Conservation (phyloP, 2,888 invertebrate genomes). For the Pandemis corylana region DNA sequence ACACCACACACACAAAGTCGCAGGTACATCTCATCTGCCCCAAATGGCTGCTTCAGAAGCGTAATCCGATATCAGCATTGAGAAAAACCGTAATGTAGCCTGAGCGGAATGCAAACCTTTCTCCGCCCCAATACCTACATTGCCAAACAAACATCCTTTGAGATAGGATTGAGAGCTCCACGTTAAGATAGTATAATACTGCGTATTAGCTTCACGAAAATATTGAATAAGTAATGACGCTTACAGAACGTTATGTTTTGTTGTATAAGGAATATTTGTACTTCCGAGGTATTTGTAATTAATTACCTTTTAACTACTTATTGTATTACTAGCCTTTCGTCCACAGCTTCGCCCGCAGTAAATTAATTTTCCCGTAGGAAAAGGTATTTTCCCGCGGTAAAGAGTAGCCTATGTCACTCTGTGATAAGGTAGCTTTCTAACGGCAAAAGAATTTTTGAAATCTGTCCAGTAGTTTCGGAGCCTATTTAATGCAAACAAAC, state of each 20-base stretch:
- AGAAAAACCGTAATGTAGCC: slow-evolving; percentile 1
- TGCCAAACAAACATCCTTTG: slow-evolving; percentile 7
- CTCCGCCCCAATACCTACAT: not conserved
- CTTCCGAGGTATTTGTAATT: too few species aligned
- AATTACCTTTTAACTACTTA: too few species aligned
- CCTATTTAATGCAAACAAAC: too few species aligned
- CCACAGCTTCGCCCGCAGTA: too few species aligned
- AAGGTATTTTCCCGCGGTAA: too few species aligned
- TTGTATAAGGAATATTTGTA: not conserved
- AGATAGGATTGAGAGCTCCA: not conserved
- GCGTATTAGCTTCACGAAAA: not conserved
- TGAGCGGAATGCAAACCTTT: slow-evolving; percentile 7
- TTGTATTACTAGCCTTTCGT: too few species aligned
- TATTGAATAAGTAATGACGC: not conserved
- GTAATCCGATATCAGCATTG: slow-evolving; percentile 6
- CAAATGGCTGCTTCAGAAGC: slow-evolving; percentile 1
- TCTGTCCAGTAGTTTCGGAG: too few species aligned
- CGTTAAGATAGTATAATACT: not conserved
- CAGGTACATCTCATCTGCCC: not conserved
- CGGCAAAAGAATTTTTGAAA: too few species aligned
- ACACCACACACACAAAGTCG: too few species aligned
- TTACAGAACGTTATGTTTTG: not conserved
- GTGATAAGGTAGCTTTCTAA: too few species aligned
- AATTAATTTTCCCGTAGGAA: too few species aligned
- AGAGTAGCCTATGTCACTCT: too few species aligned